A percentile compares a stretch with the other conserved stretches of the same genome.
Evolutionary conservation across 2,797 vertebrate genomes (phyloP).

Genomic region (Dendrocincla tyrannina): DNA sequence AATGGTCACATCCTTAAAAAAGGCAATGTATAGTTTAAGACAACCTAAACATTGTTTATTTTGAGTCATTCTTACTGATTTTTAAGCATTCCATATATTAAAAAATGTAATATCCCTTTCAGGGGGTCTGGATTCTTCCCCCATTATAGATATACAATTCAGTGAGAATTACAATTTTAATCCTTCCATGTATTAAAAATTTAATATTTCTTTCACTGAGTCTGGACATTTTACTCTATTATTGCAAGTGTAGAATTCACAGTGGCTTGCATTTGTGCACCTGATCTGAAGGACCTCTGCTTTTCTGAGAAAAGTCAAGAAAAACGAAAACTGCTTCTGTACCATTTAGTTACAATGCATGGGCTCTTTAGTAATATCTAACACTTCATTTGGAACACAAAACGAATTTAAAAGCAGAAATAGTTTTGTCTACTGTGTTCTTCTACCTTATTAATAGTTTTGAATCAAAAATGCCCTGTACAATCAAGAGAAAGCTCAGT

Average conservation of each 20-base stretch:
- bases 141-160: background rate
- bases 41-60: background rate
- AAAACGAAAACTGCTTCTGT: background rate
- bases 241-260: background rate
- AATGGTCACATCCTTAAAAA: background rate
- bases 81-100: background rate
- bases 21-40: background rate
- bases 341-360: background rate
- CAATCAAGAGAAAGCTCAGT: background rate
- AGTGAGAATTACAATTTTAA: background rate
- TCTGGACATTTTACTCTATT: background rate
- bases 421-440: background rate
- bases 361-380: background rate
- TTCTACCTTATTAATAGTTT: background rate
- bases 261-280: background rate
- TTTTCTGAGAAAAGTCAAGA: background rate
- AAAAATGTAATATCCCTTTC: background rate
- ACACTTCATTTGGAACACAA: background rate
- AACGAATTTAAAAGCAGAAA: background rate
- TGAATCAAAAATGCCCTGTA: background rate
- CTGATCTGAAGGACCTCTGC: background rate
- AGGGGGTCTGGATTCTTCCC: background rate
- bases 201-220: background rate
- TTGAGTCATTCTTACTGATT: background rate
- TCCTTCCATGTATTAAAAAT: background rate